Conservation (phyloP, 2,888 invertebrate genomes). For the Dorcus hopei region DNA sequence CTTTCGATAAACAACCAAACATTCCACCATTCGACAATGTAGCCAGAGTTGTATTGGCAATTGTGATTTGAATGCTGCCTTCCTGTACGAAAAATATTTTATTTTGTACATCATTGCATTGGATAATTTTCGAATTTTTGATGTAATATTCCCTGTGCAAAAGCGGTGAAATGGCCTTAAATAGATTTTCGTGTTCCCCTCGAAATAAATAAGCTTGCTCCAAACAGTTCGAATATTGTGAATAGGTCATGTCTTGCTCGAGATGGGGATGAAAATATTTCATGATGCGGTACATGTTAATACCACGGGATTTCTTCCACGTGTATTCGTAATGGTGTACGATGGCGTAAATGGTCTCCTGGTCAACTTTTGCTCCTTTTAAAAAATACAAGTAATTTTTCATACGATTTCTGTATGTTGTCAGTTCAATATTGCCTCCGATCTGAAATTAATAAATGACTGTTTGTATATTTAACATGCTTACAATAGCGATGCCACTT, state of each 20-base stretch:
- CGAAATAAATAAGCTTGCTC: slow-evolving; percentile 12
- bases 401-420: slow-evolving; percentile 24
- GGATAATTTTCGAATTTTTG: slow-evolving; percentile 27
- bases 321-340: slow-evolving; percentile 28
- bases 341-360: slow-evolving; percentile 22
- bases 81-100: slow-evolving; percentile 27
- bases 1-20: slow-evolving; percentile 27
- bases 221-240: slow-evolving; percentile 10
- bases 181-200: slow-evolving; percentile 13
- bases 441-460: slow-evolving; percentile 17
- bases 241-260: slow-evolving; percentile 13
- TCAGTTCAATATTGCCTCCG: slow-evolving; percentile 25
- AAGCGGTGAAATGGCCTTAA: slow-evolving; percentile 18
- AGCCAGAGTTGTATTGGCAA: slow-evolving; percentile 11
- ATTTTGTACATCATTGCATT: slow-evolving; percentile 30
- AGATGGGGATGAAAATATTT: slow-evolving; percentile 18
- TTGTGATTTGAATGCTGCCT: slow-evolving; percentile 22
- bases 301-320: slow-evolving; percentile 25
- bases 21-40: slow-evolving; percentile 20
- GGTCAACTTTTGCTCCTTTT: slow-evolving; percentile 22
- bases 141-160: slow-evolving; percentile 24
- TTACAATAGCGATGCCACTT: background rate
- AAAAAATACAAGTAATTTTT: slow-evolving; percentile 27
- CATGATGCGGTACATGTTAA: slow-evolving; percentile 14
- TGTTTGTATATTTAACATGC: background rate